Base-by-base conservation (phyloP, 2,888 invertebrate species). In the Drosophila antonietae region DNA sequence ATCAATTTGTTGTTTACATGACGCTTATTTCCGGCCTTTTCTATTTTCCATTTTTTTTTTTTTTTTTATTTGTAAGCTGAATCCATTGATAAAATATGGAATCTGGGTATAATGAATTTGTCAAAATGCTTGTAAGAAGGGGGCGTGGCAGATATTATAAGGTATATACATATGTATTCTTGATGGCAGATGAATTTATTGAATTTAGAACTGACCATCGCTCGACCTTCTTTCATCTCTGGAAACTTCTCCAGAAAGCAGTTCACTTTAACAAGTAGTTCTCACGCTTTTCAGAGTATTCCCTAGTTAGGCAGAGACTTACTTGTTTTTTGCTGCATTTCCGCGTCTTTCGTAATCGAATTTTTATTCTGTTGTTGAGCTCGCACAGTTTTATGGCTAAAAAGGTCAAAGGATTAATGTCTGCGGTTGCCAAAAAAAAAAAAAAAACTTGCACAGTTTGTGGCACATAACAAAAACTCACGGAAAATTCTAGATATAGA, bases 271-370 rank as follows among this genome's bases (percentile, higher is more conserved):
- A 33, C 9, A 9, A 7, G 33, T 33, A 33, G 33, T 2, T 9
- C 2, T 12, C 0, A 35, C 35, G 10, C 3, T 35, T 2, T 10
- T 20, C 20, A 44, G 12, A 20, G 44, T 44, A 44, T 44, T 12
- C 2, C 3, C 1, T 20, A 20, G 44, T 20, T 3, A 7, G 2
- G 20, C 14, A 3, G 2, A 44, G 20, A 14, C 20, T 43, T 7
- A 12, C 44, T 20, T 44, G 12, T 52, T 66, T 72, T 58, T 33
- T 52, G 68, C 52, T 60, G 49, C 46, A 68, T 66, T 68, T 74
- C 52, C 71, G 49, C 52, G 63, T 47, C 52, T 72, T 76, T 80
- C 72, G 72, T 76, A 88, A 88, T 82, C 76, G 83, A 88, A 83
- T 82, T 80, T 64, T 63, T 51, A 72, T 70, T n/a, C 63, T 63